Evolutionary conservation across 2,113 vertebrate genomes (phyloP).

Genomic region (Ploceus nigricollis): DNA sequence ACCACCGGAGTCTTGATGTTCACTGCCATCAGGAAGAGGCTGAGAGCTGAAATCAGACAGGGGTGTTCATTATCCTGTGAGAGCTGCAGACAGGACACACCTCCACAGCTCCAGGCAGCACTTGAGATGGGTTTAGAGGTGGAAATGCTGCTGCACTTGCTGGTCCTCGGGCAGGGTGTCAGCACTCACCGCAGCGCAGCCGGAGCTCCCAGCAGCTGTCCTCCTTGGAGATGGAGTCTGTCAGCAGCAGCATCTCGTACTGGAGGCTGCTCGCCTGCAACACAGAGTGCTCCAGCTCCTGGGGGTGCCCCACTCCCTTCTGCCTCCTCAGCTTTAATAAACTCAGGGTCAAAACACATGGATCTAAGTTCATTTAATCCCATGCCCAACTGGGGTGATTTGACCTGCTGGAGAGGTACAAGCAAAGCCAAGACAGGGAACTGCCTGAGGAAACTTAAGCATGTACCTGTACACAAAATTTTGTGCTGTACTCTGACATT

Average conservation of each 20-base stretch:
- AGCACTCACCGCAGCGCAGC: slow-evolving; percentile 90
- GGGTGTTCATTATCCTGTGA: background rate
- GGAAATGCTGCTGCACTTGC: rapidly evolving
- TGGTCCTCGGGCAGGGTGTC: rapidly evolving
- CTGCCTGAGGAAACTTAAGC: background rate
- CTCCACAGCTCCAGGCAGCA: background rate
- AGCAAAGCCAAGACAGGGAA: background rate
- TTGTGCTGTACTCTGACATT: background rate
- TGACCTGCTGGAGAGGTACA: background rate
- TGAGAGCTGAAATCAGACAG: slow-evolving; percentile 79
- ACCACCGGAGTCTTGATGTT: slow-evolving; percentile 98
- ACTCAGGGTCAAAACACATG: background rate
- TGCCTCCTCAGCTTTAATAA: background rate
- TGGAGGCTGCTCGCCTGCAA: slow-evolving; percentile 93
- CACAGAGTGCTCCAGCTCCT: background rate
- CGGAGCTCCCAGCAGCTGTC: slow-evolving; percentile 97
- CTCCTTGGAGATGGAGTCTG: slow-evolving; percentile 96
- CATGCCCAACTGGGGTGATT: background rate
- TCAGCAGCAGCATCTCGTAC: slow-evolving; percentile 96
- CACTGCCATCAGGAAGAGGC: slow-evolving; percentile 96
- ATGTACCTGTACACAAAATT: too few relatives aligned
- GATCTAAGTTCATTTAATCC: background rate
- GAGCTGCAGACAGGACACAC: background rate
- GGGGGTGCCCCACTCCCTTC: background rate
- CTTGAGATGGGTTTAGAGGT: background rate